Evolutionary conservation across 2,888 invertebrate species (phyloP).

Genomic region (Horisme vitalbata): DNA sequence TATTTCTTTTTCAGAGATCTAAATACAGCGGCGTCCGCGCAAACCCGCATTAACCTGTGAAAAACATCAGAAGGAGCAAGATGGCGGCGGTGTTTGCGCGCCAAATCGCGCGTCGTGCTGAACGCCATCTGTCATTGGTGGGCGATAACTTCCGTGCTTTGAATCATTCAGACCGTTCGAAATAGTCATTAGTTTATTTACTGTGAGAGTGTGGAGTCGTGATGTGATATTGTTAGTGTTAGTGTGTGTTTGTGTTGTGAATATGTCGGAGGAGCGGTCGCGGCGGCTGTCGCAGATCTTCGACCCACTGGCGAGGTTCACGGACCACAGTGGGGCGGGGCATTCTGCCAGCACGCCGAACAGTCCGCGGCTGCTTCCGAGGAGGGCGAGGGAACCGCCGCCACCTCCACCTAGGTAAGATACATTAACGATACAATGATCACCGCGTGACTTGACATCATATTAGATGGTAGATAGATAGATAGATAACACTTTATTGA

Average conservation of each 20-base stretch:
- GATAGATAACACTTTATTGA: too few species aligned
- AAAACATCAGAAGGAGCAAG: conserved; percentile 65
- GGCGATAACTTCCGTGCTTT: conserved; percentile 59
- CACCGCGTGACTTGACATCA: too few species aligned
- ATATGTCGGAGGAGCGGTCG: conserved; percentile 86
- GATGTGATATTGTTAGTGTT: conserved; percentile 66
- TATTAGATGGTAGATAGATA: too few species aligned
- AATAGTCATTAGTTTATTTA: conserved; percentile 68
- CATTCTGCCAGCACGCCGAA: conserved; percentile 86
- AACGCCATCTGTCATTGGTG: conserved; percentile 64
- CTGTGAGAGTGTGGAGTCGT: conserved; percentile 65
- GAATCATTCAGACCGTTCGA: conserved; percentile 65
- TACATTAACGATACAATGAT: too few species aligned
- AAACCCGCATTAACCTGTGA: conserved; percentile 64
- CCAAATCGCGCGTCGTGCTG: conserved; percentile 58
- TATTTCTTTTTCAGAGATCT: conserved; percentile 74
- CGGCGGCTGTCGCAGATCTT: conserved; percentile 91
- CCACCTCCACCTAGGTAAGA: conserved; percentile 76
- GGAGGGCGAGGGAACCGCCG: conserved; percentile 76
- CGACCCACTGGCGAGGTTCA: conserved; percentile 90
- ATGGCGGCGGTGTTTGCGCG: conserved; percentile 70
- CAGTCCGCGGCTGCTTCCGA: conserved; percentile 87
- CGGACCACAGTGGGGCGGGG: conserved; percentile 84
- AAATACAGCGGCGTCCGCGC: conserved; percentile 56
- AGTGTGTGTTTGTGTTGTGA: conserved; percentile 62